phyloP scores from a whole-genome alignment of 2,797 vertebrate genomes.

The Alcedo atthis region DNA sequence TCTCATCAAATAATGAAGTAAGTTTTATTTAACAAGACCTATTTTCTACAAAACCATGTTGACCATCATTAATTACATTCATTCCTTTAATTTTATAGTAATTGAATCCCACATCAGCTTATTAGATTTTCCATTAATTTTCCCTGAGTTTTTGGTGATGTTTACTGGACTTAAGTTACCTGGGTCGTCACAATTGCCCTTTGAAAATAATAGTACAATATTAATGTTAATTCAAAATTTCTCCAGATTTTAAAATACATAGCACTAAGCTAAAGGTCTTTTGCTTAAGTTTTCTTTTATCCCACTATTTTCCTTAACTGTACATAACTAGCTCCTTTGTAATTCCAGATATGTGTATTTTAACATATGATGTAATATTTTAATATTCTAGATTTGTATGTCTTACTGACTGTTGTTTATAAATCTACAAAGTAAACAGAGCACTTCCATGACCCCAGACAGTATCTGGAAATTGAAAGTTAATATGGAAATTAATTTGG shows the following conservation, averaged over 20 bases:
- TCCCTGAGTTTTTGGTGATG: background rate
- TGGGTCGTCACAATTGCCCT: background rate
- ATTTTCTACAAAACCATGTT: conserved; percentile 46
- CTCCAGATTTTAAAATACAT: background rate
- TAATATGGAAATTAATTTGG: accelerated
- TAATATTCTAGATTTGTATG: background rate
- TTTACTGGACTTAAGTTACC: conserved; percentile 3
- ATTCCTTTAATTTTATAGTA: conserved; percentile 54
- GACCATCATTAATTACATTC: conserved; percentile 52
- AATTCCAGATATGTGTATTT: background rate
- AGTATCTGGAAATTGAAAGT: background rate
- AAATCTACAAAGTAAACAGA: background rate
- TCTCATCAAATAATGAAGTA: conserved; percentile 31
- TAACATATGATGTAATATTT: background rate
- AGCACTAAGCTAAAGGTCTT: background rate
- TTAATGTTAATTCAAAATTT: background rate
- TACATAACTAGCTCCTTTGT: background rate
- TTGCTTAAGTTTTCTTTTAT: background rate
- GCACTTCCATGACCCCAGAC: background rate
- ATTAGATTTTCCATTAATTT: conserved; percentile 55
- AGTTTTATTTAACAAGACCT: conserved; percentile 51
- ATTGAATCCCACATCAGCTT: conserved; percentile 41
- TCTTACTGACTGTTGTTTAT: background rate
- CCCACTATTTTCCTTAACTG: background rate
- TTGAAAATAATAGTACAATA: background rate